Percentiles rank a stretch among this genome's conserved stretches.
Evolutionary conservation across 2,888 invertebrate species (phyloP).

Genomic region (Eupithecia pulchellata): DNA sequence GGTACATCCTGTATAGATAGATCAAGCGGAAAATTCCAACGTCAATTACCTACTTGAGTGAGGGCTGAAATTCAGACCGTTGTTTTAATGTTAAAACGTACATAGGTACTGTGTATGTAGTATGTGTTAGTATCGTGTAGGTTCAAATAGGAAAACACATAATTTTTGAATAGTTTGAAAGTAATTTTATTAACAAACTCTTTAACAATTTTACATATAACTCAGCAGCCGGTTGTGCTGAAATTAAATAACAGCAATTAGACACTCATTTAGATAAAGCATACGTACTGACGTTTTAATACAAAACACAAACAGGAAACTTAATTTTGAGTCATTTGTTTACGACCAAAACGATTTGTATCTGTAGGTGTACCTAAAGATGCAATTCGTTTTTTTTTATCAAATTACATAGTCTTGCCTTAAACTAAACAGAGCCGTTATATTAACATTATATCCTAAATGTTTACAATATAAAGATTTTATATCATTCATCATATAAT

Average conservation of each 20-base stretch:
- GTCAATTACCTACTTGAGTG: not conserved
- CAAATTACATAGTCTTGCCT: not conserved
- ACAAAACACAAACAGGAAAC: not conserved
- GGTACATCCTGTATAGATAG: not conserved
- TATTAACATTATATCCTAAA: not conserved
- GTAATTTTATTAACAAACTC: not conserved
- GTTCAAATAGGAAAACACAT: constrained; percentile 1
- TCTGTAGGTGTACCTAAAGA: no score
- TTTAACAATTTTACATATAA: not conserved
- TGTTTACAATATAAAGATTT: not conserved
- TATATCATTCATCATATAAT: not conserved
- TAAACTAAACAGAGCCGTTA: not conserved
- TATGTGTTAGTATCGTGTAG: not conserved
- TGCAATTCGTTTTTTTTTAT: not conserved
- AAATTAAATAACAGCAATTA: not conserved
- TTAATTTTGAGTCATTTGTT: not conserved
- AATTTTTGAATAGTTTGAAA: not conserved
- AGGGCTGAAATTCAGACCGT: not conserved
- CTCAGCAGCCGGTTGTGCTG: not conserved
- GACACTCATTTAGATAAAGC: not conserved
- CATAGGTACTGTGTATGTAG: no score
- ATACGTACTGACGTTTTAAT: not conserved
- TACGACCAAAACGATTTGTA: no score
- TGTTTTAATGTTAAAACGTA: not conserved
- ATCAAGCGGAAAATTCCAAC: not conserved